Conservation (phyloP, 2,888 invertebrate species). For the Branchellion lobata region DNA sequence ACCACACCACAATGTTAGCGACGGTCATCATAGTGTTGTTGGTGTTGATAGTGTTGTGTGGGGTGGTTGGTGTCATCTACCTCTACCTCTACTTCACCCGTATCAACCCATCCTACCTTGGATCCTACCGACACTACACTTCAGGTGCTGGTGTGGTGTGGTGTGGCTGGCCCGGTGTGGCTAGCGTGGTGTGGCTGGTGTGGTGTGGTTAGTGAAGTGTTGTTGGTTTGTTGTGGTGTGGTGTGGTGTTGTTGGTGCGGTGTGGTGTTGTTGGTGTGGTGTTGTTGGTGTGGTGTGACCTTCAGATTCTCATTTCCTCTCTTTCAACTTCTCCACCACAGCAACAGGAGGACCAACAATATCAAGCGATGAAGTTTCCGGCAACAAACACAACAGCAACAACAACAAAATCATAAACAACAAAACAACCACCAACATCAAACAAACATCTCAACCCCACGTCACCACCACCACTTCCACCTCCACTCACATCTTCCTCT, state of each 20-base stretch:
- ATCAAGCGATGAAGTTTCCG: too few relatives aligned
- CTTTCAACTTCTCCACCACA: not conserved
- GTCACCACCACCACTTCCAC: too few relatives aligned
- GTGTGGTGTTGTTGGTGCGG: too few relatives aligned
- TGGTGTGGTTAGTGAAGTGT: not conserved
- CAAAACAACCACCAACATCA: too few relatives aligned
- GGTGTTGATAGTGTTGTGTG: not conserved
- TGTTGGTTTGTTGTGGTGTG: not conserved
- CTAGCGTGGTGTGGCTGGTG: not conserved
- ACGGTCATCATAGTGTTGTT: not conserved
- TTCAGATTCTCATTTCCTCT: too few relatives aligned
- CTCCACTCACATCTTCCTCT: not conserved
- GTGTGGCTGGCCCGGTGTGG: not conserved
- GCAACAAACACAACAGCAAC: not conserved
- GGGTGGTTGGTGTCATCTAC: not conserved
- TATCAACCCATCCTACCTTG: not conserved
- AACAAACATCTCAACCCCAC: too few relatives aligned
- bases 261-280: too few relatives aligned
- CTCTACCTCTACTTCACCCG: constrained; percentile 1
- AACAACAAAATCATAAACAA: not conserved
- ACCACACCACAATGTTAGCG: not conserved
- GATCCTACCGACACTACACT: not conserved
- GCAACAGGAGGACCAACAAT: too few relatives aligned
- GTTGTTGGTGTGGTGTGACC: not conserved
- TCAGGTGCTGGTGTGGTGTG: not conserved